Percentiles rank a stretch among this genome's conserved stretches.
Evolutionary conservation across 2,113 vertebrate genomes (phyloP).

Genomic region (Maylandia zebra): DNA sequence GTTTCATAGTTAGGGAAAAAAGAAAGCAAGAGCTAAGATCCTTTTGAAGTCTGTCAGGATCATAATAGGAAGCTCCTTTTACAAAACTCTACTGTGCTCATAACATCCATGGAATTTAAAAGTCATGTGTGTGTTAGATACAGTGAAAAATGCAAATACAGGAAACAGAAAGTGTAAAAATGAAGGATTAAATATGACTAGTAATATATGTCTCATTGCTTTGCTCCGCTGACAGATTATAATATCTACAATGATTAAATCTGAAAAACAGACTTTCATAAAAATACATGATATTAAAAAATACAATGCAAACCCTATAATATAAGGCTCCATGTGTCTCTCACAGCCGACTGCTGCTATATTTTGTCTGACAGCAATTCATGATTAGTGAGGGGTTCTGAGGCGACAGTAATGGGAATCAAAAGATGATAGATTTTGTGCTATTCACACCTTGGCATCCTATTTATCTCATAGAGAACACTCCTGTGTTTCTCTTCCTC

Average conservation of each 20-base stretch:
- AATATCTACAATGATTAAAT: not conserved
- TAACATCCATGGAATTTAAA: not conserved
- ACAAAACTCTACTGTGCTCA: not conserved
- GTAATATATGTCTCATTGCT: not conserved
- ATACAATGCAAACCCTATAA: not conserved
- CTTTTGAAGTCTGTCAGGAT: not conserved
- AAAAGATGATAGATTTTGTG: slow-evolving; percentile 13
- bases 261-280: not conserved
- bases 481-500: not conserved
- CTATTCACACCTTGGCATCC: not conserved
- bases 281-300: not conserved
- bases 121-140: not conserved
- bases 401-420: not conserved
- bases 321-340: not conserved
- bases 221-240: not conserved
- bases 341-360: not conserved
- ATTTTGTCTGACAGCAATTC: not conserved
- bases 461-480: not conserved
- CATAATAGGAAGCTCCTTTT: not conserved
- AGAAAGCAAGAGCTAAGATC: slow-evolving; percentile 1
- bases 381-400: not conserved
- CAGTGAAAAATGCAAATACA: not conserved
- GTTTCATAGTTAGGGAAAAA: not conserved
- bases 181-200: not conserved
- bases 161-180: not conserved